Percentiles rank a stretch among this genome's conserved stretches.
These are phyloP conservation scores for Crotophaga sulcirostris DNA, from an alignment of 2,113 vertebrate genomes.

Conservation along the genomic window DNA sequence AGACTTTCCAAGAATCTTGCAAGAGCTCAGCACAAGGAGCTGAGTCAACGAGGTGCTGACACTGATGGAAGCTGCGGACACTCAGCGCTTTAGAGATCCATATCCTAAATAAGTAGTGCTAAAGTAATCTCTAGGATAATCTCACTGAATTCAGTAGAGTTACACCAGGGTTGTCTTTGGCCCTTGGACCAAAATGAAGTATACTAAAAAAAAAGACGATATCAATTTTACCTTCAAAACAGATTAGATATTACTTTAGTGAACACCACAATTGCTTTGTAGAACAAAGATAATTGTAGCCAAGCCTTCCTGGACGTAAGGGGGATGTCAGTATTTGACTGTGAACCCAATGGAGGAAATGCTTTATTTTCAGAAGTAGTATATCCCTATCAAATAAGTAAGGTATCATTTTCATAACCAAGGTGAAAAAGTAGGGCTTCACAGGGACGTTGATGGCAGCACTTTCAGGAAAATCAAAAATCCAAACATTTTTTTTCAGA, in stretches of 20 bases:
- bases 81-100: background rate
- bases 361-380: background rate
- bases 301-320: background rate
- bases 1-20: constrained; percentile 3
- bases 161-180: background rate
- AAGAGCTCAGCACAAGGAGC: background rate
- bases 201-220: background rate
- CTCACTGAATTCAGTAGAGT: background rate
- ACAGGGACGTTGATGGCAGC: background rate
- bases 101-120: background rate
- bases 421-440: background rate
- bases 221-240: background rate
- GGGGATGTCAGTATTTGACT: background rate
- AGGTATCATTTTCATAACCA: background rate
- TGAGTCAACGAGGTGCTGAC: background rate
- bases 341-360: background rate
- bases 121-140: background rate
- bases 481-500: background rate
- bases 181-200: background rate
- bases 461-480: background rate
- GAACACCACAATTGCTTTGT: background rate
- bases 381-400: background rate
- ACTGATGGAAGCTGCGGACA: background rate
- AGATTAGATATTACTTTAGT: background rate
- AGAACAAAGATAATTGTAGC: background rate